Percentiles rank a stretch among this genome's conserved stretches.
These are phyloP conservation scores for Arremon brunneinucha DNA, from an alignment of 2,797 vertebrate species.

Conservation along the genomic window DNA sequence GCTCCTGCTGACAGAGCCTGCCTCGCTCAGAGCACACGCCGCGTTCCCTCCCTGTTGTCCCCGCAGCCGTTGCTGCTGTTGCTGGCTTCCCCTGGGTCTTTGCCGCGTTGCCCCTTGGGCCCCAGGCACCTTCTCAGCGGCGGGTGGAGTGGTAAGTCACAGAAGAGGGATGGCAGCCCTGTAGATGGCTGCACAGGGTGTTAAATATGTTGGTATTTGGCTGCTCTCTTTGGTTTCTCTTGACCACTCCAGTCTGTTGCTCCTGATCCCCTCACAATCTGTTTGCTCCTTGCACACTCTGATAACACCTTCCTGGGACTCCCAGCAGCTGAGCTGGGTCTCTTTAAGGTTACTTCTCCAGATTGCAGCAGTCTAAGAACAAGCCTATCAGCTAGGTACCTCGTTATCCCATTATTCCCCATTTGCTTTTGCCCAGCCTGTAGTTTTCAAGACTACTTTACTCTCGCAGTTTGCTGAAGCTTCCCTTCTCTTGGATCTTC, in stretches of 20 bases:
- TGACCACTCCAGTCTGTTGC: neutral
- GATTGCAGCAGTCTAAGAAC: neutral
- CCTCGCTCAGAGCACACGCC: neutral
- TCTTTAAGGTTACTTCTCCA: neutral
- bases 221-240: neutral
- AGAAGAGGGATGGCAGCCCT: neutral
- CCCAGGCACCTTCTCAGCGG: neutral
- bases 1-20: neutral
- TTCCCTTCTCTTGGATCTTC: neutral
- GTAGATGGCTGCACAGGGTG: neutral
- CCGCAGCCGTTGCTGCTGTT: neutral
- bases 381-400: neutral
- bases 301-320: fast-evolving
- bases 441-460: neutral
- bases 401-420: neutral
- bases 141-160: constrained; percentile 17
- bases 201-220: neutral
- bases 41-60: neutral
- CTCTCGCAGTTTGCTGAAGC: neutral
- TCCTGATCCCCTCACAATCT: neutral
- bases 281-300: neutral
- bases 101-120: neutral
- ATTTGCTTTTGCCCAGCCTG: neutral
- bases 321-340: neutral
- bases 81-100: neutral